Conservation (phyloP, 2,113 vertebrate genomes). For the Xenus cinereus region DNA sequence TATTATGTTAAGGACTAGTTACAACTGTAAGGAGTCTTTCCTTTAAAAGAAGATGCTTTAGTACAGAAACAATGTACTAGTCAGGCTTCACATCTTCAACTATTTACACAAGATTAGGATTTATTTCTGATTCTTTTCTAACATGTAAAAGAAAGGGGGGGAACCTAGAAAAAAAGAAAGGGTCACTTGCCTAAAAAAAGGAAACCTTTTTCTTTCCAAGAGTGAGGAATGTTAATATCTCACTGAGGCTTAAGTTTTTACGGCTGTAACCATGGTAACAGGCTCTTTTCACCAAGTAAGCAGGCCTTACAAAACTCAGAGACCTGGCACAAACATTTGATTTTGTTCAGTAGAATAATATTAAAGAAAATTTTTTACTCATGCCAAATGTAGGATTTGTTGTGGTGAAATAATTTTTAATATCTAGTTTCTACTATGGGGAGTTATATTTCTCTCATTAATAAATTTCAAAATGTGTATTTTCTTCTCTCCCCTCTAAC, state of each 20-base stretch:
- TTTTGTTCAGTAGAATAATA: constrained; percentile 70
- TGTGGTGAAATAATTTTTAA: constrained; percentile 51
- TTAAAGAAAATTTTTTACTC: constrained; percentile 58
- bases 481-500: not conserved
- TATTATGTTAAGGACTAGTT: constrained; percentile 34
- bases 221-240: constrained; percentile 88
- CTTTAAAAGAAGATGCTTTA: constrained; percentile 59
- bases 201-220: constrained; percentile 68
- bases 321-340: constrained; percentile 71
- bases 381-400: constrained; percentile 54
- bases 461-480: not conserved
- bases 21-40: constrained; percentile 52
- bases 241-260: constrained; percentile 84
- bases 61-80: constrained; percentile 56
- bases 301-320: constrained; percentile 66
- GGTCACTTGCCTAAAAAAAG: constrained; percentile 68
- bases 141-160: constrained; percentile 52
- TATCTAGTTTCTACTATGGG: not conserved
- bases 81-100: constrained; percentile 53
- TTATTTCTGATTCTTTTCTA: constrained; percentile 67
- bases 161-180: constrained; percentile 41
- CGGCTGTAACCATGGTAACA: constrained; percentile 84
- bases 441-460: not conserved
- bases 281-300: constrained; percentile 80
- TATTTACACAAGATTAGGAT: constrained; percentile 71